Conservation (phyloP, 2,888 invertebrate species). For the Hyposoter didymator region DNA sequence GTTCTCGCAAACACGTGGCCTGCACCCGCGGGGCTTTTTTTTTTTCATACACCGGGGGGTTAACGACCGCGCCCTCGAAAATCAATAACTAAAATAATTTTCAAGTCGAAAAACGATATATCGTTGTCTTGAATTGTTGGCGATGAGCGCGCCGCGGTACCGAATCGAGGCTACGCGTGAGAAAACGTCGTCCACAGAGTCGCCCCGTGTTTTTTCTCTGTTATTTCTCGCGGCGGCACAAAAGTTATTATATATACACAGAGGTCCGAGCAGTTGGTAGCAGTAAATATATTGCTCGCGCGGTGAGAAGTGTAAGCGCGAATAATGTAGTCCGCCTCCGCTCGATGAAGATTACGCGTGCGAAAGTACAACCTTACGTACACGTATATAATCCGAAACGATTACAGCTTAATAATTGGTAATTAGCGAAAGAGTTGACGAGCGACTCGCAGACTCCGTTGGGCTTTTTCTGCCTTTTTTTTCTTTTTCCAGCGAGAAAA, state of each 20-base stretch:
- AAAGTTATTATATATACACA: constrained; percentile 22
- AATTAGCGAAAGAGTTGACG: constrained; percentile 57
- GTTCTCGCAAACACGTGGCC: constrained; percentile 59
- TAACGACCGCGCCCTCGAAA: neutral
- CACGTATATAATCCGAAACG: constrained; percentile 77
- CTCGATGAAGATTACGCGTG: constrained; percentile 76
- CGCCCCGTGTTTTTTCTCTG: constrained; percentile 20
- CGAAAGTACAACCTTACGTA: constrained; percentile 66
- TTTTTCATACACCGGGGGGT: constrained; percentile 57
- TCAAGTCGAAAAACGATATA: too few relatives aligned
- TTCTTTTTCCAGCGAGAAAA: too few relatives aligned
- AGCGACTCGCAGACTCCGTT: too few relatives aligned
- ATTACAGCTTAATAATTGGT: constrained; percentile 79
- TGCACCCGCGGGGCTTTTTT: constrained; percentile 61
- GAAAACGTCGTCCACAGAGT: constrained; percentile 33
- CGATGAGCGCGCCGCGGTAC: too few relatives aligned
- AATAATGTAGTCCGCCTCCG: constrained; percentile 81
- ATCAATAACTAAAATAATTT: neutral
- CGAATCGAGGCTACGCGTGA: constrained; percentile 20
- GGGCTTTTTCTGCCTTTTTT: too few relatives aligned
- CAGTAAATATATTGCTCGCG: constrained; percentile 51
- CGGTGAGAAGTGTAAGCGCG: constrained; percentile 75
- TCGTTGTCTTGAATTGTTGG: too few relatives aligned
- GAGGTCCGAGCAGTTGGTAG: constrained; percentile 12
- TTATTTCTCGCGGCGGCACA: constrained; percentile 20